Percentiles rank a stretch among this genome's conserved stretches.
Conservation (phyloP, 2,113 vertebrate species). For the Anthoscopus minutus region DNA sequence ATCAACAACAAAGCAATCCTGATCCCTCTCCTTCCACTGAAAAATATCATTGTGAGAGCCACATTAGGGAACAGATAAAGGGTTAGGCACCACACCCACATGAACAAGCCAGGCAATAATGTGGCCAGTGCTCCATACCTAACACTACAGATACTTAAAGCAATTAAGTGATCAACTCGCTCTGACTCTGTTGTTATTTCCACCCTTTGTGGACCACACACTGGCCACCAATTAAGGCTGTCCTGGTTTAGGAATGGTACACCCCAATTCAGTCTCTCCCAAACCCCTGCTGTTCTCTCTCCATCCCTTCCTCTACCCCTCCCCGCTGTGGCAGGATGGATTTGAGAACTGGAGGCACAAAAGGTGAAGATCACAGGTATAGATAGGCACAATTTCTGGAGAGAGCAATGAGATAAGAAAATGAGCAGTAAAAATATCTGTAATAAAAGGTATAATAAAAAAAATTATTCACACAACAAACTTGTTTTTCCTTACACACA, state of each 20-base stretch:
- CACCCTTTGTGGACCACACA: neutral
- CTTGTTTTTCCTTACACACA: neutral
- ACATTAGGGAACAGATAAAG: too few relatives aligned
- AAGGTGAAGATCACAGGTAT: neutral
- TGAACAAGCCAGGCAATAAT: fast-evolving
- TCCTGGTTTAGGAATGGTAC: neutral
- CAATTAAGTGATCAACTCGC: too few relatives aligned
- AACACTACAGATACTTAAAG: neutral
- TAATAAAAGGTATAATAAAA: neutral
- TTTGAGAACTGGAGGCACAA: neutral
- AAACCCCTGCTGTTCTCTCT: neutral
- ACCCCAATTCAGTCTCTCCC: neutral
- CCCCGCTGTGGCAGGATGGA: fast-evolving
- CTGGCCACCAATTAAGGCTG: neutral
- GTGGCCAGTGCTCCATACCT: neutral
- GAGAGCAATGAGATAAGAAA: neutral
- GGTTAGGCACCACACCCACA: neutral
- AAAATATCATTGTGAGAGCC: neutral
- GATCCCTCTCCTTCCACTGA: too few relatives aligned
- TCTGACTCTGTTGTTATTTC: neutral
- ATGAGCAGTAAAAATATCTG: neutral
- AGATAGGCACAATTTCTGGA: neutral
- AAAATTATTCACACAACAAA: neutral
- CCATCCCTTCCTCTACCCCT: neutral
- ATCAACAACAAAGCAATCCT: neutral